These are phyloP conservation scores for Anguilla megastoma DNA, from an alignment of 2,797 vertebrate genomes.

Conservation along the genomic window DNA sequence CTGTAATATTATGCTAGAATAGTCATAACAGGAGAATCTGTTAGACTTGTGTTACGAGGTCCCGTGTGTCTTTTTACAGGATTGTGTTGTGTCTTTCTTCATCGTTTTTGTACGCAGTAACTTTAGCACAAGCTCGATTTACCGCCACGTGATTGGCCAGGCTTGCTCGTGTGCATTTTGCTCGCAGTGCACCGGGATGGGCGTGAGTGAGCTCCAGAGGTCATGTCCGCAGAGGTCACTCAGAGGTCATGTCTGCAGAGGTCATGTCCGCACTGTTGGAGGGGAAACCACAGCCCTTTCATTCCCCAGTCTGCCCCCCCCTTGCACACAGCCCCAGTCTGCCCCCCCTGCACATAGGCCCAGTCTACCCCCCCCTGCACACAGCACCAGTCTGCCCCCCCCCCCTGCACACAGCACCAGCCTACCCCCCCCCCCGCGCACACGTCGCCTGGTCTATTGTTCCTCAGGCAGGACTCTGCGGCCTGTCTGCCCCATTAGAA, in stretches of 20 bases:
- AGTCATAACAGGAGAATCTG: not conserved
- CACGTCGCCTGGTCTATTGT: conserved; percentile 63
- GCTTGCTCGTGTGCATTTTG: too few species aligned
- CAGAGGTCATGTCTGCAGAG: conserved; percentile 21
- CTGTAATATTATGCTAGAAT: not conserved
- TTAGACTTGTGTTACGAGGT: not conserved
- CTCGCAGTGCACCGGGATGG: not conserved
- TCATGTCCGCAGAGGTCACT: not conserved
- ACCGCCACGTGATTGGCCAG: too few species aligned
- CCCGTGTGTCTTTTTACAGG: not conserved
- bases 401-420: not conserved
- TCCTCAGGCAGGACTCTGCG: conserved; percentile 54
- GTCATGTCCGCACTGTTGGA: conserved; percentile 29
- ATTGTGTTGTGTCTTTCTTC: not conserved
- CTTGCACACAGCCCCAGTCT: conserved; percentile 38
- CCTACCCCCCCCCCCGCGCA: conserved; percentile 35
- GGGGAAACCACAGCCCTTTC: conserved; percentile 56
- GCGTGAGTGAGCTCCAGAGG: conserved; percentile 43
- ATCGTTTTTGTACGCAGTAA: not conserved
- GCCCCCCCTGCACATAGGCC: not conserved
- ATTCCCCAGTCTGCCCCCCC: conserved; percentile 38
- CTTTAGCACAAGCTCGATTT: too few species aligned
- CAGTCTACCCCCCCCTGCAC: not conserved
- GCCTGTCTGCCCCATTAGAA: conserved; percentile 64
- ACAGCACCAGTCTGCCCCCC: not conserved